These are phyloP conservation scores for Halcyon senegalensis DNA, from an alignment of 2,113 vertebrate genomes.

Conservation along the genomic window DNA sequence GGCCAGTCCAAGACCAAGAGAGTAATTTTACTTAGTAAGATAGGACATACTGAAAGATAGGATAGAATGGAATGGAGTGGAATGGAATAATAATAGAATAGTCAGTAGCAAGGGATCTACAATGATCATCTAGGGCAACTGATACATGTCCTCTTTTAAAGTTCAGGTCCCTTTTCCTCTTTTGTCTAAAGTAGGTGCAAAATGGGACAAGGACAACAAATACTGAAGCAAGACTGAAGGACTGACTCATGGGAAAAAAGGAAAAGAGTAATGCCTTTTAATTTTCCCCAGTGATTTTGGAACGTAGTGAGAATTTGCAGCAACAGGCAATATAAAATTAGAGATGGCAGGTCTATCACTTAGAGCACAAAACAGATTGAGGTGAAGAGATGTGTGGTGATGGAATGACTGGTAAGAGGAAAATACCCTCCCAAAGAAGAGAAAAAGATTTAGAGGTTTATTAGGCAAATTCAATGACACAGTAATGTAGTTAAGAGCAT, in stretches of 20 bases:
- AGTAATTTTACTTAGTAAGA: not conserved
- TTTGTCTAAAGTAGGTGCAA: not conserved
- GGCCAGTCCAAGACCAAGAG: not conserved
- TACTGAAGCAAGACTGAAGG: not conserved
- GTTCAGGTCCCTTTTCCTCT: not conserved
- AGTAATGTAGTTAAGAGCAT: not conserved
- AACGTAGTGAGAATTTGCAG: not conserved
- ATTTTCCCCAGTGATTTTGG: not conserved
- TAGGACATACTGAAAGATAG: not conserved
- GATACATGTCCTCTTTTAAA: not conserved
- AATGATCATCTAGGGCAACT: not conserved
- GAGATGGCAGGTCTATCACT: not conserved
- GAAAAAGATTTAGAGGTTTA: not conserved
- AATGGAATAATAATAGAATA: not conserved
- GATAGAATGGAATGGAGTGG: not conserved
- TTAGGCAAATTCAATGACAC: not conserved
- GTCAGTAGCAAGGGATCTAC: not conserved
- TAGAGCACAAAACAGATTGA: not conserved
- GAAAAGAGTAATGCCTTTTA: not conserved
- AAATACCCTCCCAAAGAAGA: not conserved
- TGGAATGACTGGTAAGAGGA: not conserved
- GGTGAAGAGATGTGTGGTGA: not conserved
- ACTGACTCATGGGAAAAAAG: not conserved
- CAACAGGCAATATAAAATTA: not conserved
- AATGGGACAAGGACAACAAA: not conserved